Evolutionary conservation across 1,140 invertebrate species (phyloP).

Genomic region (Zophobas atratus): DNA sequence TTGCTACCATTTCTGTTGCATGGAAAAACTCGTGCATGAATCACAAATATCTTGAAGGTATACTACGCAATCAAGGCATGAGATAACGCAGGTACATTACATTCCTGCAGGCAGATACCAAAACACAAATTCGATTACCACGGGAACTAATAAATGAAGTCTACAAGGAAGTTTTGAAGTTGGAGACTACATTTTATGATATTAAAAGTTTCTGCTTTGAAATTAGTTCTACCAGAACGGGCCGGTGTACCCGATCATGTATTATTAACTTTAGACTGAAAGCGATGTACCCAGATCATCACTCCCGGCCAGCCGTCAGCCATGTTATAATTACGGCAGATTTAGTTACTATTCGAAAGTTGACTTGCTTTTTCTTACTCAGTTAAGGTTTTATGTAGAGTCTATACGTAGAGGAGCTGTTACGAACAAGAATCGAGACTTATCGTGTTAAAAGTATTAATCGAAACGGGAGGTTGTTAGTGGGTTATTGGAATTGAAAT

Average conservation of each 20-base stretch:
- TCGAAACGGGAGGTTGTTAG: too few relatives aligned
- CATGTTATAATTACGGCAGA: slow-evolving; percentile 25
- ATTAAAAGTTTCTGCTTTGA: slow-evolving; percentile 35
- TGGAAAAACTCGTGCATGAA: slow-evolving; percentile 11
- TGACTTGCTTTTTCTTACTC: slow-evolving; percentile 2
- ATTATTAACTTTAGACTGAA: slow-evolving; percentile 42
- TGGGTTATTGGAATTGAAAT: too few relatives aligned
- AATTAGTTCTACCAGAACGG: slow-evolving; percentile 31
- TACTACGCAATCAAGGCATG: slow-evolving; percentile 22
- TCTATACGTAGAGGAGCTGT: too few relatives aligned
- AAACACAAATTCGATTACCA: slow-evolving; percentile 42
- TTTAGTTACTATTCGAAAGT: slow-evolving; percentile 11
- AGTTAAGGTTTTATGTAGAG: not conserved
- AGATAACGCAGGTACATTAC: slow-evolving; percentile 33
- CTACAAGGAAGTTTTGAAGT: slow-evolving; percentile 39
- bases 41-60: slow-evolving; percentile 26
- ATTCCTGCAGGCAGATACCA: slow-evolving; percentile 29
- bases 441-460: too few relatives aligned
- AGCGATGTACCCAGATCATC: slow-evolving; percentile 26
- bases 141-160: slow-evolving; percentile 39
- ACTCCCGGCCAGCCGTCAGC: slow-evolving; percentile 12
- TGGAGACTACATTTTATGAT: slow-evolving; percentile 41
- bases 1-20: not conserved
- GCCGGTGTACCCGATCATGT: slow-evolving; percentile 39
- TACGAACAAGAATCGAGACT: too few relatives aligned